Evolutionary conservation across 1,140 invertebrate genomes (phyloP), one percentile per base, ranked within the genome.

Genomic region (Belonocnema kinseyi): DNA sequence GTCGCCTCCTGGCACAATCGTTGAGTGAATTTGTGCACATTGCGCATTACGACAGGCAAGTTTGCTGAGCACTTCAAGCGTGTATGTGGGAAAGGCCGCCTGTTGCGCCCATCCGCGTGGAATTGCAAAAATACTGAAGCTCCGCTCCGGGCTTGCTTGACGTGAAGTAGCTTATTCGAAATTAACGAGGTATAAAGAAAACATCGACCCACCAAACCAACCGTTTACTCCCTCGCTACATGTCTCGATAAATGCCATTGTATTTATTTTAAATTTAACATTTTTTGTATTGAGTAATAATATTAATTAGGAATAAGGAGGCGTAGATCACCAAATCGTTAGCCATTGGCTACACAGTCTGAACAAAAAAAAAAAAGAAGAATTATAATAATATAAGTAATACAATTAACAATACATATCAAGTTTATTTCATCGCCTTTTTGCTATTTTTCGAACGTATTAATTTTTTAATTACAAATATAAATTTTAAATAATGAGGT

Each of bases 121-220:
- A 86, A 88, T 88, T 86, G 83, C 81, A 88, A 88, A 88, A 88
- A 87, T 88, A 88, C 82, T 80, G 77, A 82, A 73, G 83, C 85
- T 80, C 26, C 26, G 26, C 85, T 83, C 50, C 79, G 54, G 53
- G 82, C 81, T 82, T 83, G 77, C 81, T 82, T 83, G 75, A 81
- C 80, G 82, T 79, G 76, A 73, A 66, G 61, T 66, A 82, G 77
- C 81, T 81, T 78, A 85, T 84, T 81, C 79, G 74, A 86, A 86
- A 86, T 86, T 84, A 85, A 87, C 81, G 81, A 85, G 80, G 81
- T 84, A 84, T 84, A 87, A 87, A 83, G 80, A 87, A 85, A 87
- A 86, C 82, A 87, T 79, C 79, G 74, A 73, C 77, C 75, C 77
- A 76, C 77, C 80, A 77, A 58, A 81, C 77, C 50, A 84, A 79